Base-by-base conservation (phyloP, 2,888 invertebrate species). In the Orchesella flavescens region DNA sequence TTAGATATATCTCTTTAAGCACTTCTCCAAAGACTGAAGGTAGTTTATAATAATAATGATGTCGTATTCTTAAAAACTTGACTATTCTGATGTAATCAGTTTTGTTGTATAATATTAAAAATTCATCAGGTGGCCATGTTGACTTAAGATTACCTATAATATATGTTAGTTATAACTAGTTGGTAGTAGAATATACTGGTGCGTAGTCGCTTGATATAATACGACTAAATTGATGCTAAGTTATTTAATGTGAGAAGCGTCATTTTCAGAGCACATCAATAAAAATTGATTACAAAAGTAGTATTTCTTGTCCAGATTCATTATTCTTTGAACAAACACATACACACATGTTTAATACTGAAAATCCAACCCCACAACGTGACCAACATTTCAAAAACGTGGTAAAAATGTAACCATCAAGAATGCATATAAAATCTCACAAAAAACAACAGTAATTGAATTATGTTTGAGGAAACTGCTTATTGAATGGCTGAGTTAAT, bases 201-300 rank as follows among this genome's bases (percentile, higher is more conserved):
- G 83, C 83, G 83, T 83, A 83, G 77, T 83, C 83, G 83, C 83
- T 83, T 83, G 77, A 73, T 83, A 83, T 77, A 83, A 83, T 83
- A 46, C 17, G 53, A 68, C 21, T 68, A 68, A 68, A 49, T 15
- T 43, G 44, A 65, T 65, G 65, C 44, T 65, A 65, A 43, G 43
- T 65, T 43, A 43, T 65, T 43, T n/a, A n/a, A 68, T 49, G 53
- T 10, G 68, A 43, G 68, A 17, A 2, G 49, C 43, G 68, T 49
- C 68, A 19, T 68, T 68, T 68, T 21, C 46, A 68, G 23, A 49
- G 68, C 68, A 68, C 53, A 23, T 68, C 49, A 68, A 68, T 49
- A 49, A 68, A 68, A 21, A 68, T 49, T 49, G 21, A 21, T 53
- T 53, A 53, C 53, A 34, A 34, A 34, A 34, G 2, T 34, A 34